A percentile compares a stretch with the other conserved stretches of the same genome.
These are phyloP conservation scores for Herminia tarsipennalis DNA, from an alignment of 2,888 invertebrate species.

Conservation along the genomic window DNA sequence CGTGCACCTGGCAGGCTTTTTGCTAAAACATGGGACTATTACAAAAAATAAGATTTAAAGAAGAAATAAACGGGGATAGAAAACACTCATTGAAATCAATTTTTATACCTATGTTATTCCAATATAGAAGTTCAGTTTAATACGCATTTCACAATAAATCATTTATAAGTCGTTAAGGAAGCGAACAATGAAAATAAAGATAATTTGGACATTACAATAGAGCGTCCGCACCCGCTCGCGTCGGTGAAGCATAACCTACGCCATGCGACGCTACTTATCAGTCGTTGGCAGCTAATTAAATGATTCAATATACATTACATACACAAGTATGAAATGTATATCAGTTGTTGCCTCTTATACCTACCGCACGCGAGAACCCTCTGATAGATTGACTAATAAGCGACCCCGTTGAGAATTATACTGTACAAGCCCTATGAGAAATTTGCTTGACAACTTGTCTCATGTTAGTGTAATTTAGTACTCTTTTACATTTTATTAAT, in stretches of 20 bases:
- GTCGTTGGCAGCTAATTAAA: conserved; percentile 55
- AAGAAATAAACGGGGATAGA: too few species aligned
- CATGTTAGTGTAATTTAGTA: conserved; percentile 39
- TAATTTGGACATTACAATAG: conserved; percentile 43
- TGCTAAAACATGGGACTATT: too few species aligned
- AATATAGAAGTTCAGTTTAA: conserved; percentile 3
- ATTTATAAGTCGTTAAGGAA: conserved; percentile 36
- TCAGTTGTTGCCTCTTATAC: conserved; percentile 41
- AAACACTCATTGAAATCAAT: too few species aligned
- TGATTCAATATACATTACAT: conserved; percentile 40
- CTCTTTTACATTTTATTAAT: conserved; percentile 45
- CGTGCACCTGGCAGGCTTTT: too few species aligned
- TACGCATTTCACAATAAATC: conserved; percentile 25
- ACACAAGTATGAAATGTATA: conserved; percentile 30
- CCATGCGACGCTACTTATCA: conserved; percentile 47
- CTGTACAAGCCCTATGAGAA: conserved; percentile 41
- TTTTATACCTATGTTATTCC: conserved; percentile 11
- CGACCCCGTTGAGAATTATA: conserved; percentile 48
- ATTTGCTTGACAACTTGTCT: conserved; percentile 45
- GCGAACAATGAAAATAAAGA: conserved; percentile 41
- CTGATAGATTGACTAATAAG: conserved; percentile 66
- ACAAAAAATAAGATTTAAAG: too few species aligned
- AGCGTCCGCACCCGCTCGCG: conserved; percentile 30
- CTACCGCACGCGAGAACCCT: conserved; percentile 48
- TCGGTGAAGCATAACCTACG: conserved; percentile 28